Evolutionary conservation across 2,113 vertebrate species (phyloP).

Genomic region (Willisornis vidua): DNA sequence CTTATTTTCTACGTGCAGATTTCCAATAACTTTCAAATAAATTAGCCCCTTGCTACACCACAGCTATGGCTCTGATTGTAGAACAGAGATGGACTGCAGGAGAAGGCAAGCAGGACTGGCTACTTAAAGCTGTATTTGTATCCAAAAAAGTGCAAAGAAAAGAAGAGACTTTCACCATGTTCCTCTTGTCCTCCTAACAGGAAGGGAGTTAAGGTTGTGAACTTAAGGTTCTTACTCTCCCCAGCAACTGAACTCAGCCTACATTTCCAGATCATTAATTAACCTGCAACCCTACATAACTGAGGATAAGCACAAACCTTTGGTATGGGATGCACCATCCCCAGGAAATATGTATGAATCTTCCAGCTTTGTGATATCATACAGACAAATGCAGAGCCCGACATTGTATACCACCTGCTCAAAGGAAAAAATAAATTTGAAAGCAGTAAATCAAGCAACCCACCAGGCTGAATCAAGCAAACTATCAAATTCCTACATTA

Average conservation of each 20-base stretch:
- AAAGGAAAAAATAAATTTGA: background rate
- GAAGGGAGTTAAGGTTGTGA: background rate
- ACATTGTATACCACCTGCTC: constrained; percentile 92
- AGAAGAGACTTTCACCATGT: background rate
- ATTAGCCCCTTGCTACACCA: background rate
- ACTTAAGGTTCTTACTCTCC: background rate
- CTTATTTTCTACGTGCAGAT: background rate
- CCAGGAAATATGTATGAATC: constrained; percentile 97
- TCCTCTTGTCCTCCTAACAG: background rate
- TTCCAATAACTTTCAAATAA: background rate
- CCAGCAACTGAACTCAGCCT: background rate
- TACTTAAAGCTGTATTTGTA: background rate
- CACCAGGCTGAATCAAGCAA: background rate
- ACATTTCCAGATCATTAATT: background rate
- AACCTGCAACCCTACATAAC: background rate
- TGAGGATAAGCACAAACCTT: constrained; percentile 77
- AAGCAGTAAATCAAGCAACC: background rate
- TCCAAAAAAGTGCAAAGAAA: background rate
- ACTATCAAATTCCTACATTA: background rate
- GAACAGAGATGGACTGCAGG: background rate
- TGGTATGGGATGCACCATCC: constrained; percentile 94
- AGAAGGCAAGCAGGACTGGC: background rate
- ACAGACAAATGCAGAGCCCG: constrained; percentile 93
- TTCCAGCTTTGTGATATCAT: constrained; percentile 93
- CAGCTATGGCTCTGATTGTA: background rate